These are phyloP conservation scores for Lamellibrachia luymesi DNA, from an alignment of 1,140 invertebrate species.

Conservation along the genomic window DNA sequence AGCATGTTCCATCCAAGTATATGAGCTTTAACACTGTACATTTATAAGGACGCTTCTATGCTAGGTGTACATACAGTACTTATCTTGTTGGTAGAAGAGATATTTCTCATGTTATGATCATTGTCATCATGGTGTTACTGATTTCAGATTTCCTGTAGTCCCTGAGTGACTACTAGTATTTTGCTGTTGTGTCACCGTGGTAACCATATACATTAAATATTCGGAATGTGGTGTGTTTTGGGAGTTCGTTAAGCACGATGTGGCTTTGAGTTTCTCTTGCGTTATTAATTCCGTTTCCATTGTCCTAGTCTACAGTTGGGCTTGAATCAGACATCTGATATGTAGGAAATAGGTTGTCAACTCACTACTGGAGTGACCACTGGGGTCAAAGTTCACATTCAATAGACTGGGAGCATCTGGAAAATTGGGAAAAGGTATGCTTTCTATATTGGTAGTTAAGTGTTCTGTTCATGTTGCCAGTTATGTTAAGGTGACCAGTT, in stretches of 20 bases:
- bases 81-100: background rate
- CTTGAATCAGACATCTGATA: background rate
- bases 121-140: background rate
- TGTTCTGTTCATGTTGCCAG: background rate
- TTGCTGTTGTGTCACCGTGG: background rate
- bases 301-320: background rate
- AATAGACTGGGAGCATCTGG: background rate
- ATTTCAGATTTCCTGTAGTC: background rate
- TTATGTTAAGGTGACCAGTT: background rate
- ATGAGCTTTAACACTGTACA: background rate
- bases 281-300: background rate
- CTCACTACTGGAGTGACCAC: background rate
- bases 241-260: background rate
- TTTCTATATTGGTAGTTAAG: background rate
- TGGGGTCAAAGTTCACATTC: background rate
- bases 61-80: background rate
- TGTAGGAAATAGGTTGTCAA: background rate
- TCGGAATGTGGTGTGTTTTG: background rate
- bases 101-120: background rate
- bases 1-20: background rate
- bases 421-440: background rate
- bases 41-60: background rate
- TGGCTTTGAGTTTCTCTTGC: too few species aligned
- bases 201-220: background rate
- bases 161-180: background rate